Conservation (phyloP, 2,888 invertebrate species). For the Cheilosia variabilis region DNA sequence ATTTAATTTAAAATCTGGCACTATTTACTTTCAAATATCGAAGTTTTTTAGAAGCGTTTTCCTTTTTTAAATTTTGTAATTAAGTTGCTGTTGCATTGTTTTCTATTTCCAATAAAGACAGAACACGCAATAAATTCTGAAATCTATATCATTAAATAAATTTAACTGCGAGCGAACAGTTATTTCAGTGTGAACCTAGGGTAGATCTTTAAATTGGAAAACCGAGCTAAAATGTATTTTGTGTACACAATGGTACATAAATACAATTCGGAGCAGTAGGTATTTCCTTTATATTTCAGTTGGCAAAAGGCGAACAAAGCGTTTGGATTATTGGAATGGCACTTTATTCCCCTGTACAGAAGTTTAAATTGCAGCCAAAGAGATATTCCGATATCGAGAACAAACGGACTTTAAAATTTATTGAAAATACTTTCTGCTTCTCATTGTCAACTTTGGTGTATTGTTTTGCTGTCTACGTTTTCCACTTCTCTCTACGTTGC, state of each 20-base stretch:
- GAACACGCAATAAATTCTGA: constrained; percentile 26
- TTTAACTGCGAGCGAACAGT: constrained; percentile 29
- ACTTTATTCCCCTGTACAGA: constrained; percentile 56
- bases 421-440: constrained; percentile 70
- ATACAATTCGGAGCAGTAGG: constrained; percentile 37
- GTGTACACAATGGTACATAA: neutral
- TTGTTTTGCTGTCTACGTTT: constrained; percentile 64
- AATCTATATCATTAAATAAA: constrained; percentile 47
- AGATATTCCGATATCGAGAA: constrained; percentile 71
- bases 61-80: constrained; percentile 12
- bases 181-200: constrained; percentile 39
- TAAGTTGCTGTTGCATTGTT: constrained; percentile 23
- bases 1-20: constrained; percentile 39
- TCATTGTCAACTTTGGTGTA: constrained; percentile 71
- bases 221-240: constrained; percentile 31
- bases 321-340: constrained; percentile 65
- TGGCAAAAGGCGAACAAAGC: constrained; percentile 64
- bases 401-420: constrained; percentile 72
- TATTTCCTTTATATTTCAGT: constrained; percentile 51
- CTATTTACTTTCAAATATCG: constrained; percentile 33
- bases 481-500: constrained; percentile 20
- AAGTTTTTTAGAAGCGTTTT: neutral
- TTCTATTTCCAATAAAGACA: neutral
- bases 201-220: constrained; percentile 28
- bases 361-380: constrained; percentile 68